Base-by-base conservation (phyloP, 2,113 vertebrate genomes). In the Bothrops jararaca region DNA sequence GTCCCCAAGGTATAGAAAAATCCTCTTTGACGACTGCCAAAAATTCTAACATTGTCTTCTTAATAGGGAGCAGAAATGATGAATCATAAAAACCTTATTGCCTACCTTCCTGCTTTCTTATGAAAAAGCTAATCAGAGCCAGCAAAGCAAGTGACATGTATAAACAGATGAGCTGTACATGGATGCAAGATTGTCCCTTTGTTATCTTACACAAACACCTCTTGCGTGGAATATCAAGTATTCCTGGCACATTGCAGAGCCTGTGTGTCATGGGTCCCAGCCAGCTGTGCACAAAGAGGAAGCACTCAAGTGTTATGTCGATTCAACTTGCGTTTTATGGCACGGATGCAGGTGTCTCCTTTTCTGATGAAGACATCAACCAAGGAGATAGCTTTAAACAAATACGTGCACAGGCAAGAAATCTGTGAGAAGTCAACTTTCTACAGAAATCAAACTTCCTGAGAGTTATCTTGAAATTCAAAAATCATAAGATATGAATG, bases 291-390 rank as follows among this genome's bases (percentile, higher is more conserved):
- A 94, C 97, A 96, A 94, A 97, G 94, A 96, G 97, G 95, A 96
- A 97, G 95, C 96, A 91, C 92, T 90, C 94, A 95, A 94, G 94
- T 94, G 91, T 91, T 95, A 74, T 94, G 95, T 86, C 39, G 89
- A 69, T 58, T 95, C 94, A 91, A 85, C 91, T 92, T 2, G 22
- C 56, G 92, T 80, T n/a, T 94, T 95, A 88, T 10, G 92, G 89
- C 95, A 92, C 94, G 95, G 98, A 98, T 97, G 97, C 98, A 98
- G 98, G 97, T 98, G 98, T 97, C 97, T 98, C 97, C 96, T 96
- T 92, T 95, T 93, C 93, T 95, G 97, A 97, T 96, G 95, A 94
- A 96, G 95, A 96, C 95, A 96, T 92, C 94, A 90, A 93, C 39
- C 88, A 95, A 95, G 91, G 94, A 95, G 95, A 48, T 64, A 50